These are phyloP conservation scores for Oncorhynchus gorbuscha DNA, from an alignment of 2,113 vertebrate genomes.

Conservation along the genomic window DNA sequence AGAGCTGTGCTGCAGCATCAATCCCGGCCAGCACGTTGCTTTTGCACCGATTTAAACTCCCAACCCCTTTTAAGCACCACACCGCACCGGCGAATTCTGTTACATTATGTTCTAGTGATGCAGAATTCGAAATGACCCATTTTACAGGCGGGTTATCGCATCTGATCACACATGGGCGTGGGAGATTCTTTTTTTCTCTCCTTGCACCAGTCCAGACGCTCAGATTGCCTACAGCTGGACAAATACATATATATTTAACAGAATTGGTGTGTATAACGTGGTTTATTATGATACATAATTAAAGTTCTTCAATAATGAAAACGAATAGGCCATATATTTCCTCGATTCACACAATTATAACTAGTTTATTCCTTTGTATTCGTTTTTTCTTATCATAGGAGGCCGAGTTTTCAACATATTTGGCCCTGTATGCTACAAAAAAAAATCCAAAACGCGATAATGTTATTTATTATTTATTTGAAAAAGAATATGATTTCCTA, in stretches of 20 bases:
- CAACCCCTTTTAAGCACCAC: slow-evolving; percentile 29
- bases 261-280: neutral
- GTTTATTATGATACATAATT: neutral
- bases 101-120: slow-evolving; percentile 23
- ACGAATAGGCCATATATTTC: too few relatives aligned
- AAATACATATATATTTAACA: neutral
- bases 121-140: slow-evolving; percentile 33
- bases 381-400: too few relatives aligned
- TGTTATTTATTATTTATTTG: too few relatives aligned
- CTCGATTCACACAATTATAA: too few relatives aligned
- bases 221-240: slow-evolving; percentile 36
- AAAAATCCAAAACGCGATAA: too few relatives aligned
- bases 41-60: slow-evolving; percentile 37
- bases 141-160: slow-evolving; percentile 34
- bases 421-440: too few relatives aligned
- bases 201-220: slow-evolving; percentile 11
- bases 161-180: slow-evolving; percentile 63
- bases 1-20: slow-evolving; percentile 43
- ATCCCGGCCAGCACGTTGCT: slow-evolving; percentile 41
- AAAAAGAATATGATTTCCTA: too few relatives aligned
- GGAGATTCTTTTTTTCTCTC: slow-evolving; percentile 19
- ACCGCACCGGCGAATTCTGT: slow-evolving; percentile 28
- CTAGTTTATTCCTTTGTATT: too few relatives aligned
- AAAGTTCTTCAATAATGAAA: too few relatives aligned
- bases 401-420: too few relatives aligned